Conservation (phyloP, 2,797 vertebrate genomes). For the Malacoraja senta region DNA sequence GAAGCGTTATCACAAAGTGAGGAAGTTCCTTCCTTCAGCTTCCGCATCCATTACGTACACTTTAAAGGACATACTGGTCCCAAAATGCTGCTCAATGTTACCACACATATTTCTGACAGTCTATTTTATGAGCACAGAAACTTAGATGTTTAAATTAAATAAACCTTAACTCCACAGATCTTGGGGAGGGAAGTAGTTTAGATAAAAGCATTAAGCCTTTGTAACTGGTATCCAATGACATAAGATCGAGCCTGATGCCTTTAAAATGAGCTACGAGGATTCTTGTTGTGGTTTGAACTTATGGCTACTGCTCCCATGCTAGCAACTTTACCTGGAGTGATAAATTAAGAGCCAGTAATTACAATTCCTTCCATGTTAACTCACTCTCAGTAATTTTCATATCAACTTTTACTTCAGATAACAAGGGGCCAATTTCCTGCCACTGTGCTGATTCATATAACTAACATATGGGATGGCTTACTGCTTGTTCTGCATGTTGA, state of each 20-base stretch:
- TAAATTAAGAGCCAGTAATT: constrained; percentile 4
- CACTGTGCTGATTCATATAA: neutral
- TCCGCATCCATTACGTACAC: neutral
- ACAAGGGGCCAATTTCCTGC: neutral
- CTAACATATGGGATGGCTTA: constrained; percentile 15
- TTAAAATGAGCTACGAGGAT: neutral
- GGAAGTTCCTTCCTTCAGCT: neutral
- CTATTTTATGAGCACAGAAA: neutral
- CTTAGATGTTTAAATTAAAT: neutral
- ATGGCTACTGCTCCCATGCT: neutral
- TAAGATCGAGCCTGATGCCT: neutral
- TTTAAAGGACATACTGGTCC: neutral
- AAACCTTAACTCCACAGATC: neutral
- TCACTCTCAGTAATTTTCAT: neutral
- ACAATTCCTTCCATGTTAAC: constrained; percentile 10
- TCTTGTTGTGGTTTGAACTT: neutral
- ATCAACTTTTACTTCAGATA: constrained; percentile 18
- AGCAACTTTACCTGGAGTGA: neutral
- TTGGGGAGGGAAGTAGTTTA: neutral
- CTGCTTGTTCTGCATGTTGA: neutral
- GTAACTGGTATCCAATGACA: neutral
- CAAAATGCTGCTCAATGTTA: neutral
- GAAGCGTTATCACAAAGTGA: neutral
- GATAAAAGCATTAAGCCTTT: neutral
- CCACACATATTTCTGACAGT: neutral